Conservation (phyloP, 2,113 vertebrate genomes). For the Oreocharis arfaki region DNA sequence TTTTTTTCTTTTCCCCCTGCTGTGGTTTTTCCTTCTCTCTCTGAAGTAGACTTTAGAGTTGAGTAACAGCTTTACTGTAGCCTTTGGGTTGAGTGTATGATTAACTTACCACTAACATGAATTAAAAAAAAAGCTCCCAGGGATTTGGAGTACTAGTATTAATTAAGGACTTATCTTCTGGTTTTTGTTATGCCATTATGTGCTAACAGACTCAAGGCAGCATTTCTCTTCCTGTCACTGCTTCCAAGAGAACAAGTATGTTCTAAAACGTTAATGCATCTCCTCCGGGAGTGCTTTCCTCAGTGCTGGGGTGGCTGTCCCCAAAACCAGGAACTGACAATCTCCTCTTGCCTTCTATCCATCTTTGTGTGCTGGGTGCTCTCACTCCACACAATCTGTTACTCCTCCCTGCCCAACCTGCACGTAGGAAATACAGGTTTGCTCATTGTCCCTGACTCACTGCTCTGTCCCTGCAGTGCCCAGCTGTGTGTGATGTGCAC, state of each 20-base stretch:
- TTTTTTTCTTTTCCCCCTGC: not conserved
- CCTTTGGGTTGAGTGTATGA: not conserved
- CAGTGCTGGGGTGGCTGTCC: not conserved
- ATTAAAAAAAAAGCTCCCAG: not conserved
- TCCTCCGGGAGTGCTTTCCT: not conserved
- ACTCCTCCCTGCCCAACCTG: not conserved
- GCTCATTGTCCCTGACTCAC: not conserved
- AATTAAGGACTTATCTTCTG: not conserved
- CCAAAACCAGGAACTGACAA: not conserved
- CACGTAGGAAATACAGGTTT: accelerated
- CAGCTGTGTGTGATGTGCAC: not conserved
- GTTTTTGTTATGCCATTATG: not conserved
- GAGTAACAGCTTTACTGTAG: not conserved
- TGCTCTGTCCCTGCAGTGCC: no score
- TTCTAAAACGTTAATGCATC: not conserved
- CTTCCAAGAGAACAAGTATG: not conserved
- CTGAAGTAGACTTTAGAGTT: not conserved
- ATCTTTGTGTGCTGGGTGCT: not conserved
- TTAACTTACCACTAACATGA: not conserved
- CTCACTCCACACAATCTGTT: not conserved
- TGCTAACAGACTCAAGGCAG: not conserved
- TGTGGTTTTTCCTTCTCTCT: not conserved
- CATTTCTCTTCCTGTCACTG: not conserved
- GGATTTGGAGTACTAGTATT: not conserved
- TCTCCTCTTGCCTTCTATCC: not conserved